Conservation (phyloP, 2,888 invertebrate genomes). For the Tiliacea citrago region DNA sequence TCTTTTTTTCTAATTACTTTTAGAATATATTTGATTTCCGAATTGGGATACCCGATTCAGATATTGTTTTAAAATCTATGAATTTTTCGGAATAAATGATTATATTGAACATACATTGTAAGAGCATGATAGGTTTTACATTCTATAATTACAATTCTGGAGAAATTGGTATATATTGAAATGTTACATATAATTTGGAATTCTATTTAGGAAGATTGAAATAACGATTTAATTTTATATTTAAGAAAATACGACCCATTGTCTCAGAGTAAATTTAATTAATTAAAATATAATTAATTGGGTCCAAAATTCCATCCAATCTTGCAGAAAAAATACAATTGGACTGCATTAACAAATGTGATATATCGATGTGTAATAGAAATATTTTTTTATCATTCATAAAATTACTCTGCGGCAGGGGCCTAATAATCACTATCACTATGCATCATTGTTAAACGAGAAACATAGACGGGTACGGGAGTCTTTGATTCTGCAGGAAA, state of each 20-base stretch:
- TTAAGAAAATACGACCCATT: conserved; percentile 76
- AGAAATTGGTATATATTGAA: conserved; percentile 84
- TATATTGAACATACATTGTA: conserved; percentile 80
- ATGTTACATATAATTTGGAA: conserved; percentile 84
- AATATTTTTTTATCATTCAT: conserved; percentile 82
- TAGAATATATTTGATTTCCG: conserved; percentile 71
- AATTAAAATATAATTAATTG: conserved; percentile 84
- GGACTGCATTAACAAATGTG: conserved; percentile 85
- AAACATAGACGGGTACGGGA: conserved; percentile 90
- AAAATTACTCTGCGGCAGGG: conserved; percentile 85
- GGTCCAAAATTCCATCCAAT: conserved; percentile 90
- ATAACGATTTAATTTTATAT: conserved; percentile 78
- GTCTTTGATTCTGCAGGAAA: conserved; percentile 88
- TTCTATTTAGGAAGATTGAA: conserved; percentile 81
- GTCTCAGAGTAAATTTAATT: conserved; percentile 84
- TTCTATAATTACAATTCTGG: conserved; percentile 76
- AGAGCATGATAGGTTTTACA: conserved; percentile 83
- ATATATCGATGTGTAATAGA: conserved; percentile 82
- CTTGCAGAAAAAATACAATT: conserved; percentile 82
- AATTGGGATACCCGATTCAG: conserved; percentile 76
- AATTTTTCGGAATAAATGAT: conserved; percentile 79
- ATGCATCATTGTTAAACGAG: conserved; percentile 67
- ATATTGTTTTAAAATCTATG: conserved; percentile 66
- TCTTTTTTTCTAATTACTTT: conserved; percentile 70
- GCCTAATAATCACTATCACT: conserved; percentile 77